Evolutionary conservation across 2,113 vertebrate genomes (phyloP), one percentile per base, ranked within the genome.

Genomic region (Setophaga petechia): DNA sequence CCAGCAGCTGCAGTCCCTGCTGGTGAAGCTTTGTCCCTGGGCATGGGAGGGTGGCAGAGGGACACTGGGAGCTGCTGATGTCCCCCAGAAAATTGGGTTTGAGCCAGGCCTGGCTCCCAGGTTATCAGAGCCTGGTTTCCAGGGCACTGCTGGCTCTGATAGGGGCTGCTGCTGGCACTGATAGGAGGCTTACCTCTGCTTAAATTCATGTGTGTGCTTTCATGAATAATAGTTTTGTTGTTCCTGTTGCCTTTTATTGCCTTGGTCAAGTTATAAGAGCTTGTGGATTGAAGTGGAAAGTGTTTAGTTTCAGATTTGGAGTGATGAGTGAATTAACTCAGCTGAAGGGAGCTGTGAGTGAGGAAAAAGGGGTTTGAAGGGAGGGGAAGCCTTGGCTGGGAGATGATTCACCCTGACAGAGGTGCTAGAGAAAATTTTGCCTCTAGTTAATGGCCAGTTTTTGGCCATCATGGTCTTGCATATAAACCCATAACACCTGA

Each of bases 1-100:
- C 21, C 31, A 35, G 43, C 28, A 41, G 15, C 31, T 0, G 0
- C 9, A 21, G 15, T 31, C 57, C 22, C 55, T 46, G 4, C 57
- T 63, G 52, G 39, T 10, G 18, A 27, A 81, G 69, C 69, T 76
- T 8, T 66, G 16, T 90, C 28, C 39, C 25, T 0, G 0, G 15
- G 41, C 31, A 10, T 17, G 25, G 25, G 19, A 52, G 73, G 33
- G 7, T 0, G 4, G 47, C 24, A 15, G 63, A 61, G 55, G 43
- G 39, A 52, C 54, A 5, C 43, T 4, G 7, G 28, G 31, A 68
- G 19, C 41, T 92, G 54, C 59, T 51, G 5, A n/a, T 41, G 46
- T 80, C 41, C 25, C 65, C 19, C 69, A 75, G 63, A 27, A 46
- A 44, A 4, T 11, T 28, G 17, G 54, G 39, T 44, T 72, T 62